phyloP scores from a whole-genome alignment of 2,888 invertebrate genomes.

The Seira ritae region DNA sequence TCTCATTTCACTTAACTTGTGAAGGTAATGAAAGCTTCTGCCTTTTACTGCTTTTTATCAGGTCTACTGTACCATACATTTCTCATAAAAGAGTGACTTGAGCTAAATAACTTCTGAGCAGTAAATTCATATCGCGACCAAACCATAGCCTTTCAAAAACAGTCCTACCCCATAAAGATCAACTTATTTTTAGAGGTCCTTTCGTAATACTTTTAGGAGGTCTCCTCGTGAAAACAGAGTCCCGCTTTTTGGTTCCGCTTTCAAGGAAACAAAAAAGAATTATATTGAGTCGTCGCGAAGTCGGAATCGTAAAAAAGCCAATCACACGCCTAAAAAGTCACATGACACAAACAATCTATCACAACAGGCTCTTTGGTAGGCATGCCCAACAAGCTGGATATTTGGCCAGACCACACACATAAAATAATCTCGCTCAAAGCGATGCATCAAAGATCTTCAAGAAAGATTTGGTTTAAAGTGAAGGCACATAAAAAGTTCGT shows the following conservation, averaged over 20 bases:
- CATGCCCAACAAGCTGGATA: too few species aligned
- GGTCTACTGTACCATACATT: too few species aligned
- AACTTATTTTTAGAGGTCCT: background rate
- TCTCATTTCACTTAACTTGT: background rate
- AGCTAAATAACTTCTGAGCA: background rate
- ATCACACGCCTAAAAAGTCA: constrained; percentile 1
- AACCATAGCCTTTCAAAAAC: constrained; percentile 12
- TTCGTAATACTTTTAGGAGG: background rate
- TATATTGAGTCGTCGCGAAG: background rate
- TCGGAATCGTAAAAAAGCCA: constrained; percentile 10
- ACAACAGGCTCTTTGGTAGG: background rate
- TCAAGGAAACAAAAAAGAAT: background rate
- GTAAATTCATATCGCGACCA: constrained; percentile 1
- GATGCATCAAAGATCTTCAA: too few species aligned
- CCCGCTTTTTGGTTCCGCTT: background rate
- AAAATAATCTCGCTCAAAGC: too few species aligned
- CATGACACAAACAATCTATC: constrained; percentile 14
- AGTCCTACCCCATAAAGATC: background rate
- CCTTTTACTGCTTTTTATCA: background rate
- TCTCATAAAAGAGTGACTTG: background rate
- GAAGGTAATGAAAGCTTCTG: constrained; percentile 4
- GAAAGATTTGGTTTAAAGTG: too few species aligned
- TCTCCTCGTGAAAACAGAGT: background rate
- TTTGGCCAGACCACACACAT: too few species aligned
- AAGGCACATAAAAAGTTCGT: too few species aligned